These are phyloP conservation scores for Luperina nickerlii DNA, from an alignment of 2,888 invertebrate genomes.

Conservation along the genomic window DNA sequence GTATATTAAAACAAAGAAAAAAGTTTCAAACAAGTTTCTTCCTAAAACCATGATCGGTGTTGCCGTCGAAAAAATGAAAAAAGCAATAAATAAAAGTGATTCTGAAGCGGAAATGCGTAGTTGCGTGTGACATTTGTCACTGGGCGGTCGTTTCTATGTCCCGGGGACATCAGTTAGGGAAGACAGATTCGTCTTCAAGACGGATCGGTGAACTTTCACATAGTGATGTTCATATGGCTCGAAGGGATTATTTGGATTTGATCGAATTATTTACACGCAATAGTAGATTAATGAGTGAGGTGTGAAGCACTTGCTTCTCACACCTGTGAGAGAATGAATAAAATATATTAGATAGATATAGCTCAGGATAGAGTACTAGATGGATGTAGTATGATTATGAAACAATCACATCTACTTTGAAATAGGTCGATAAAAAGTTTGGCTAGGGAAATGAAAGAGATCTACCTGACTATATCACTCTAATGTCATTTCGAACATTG, in stretches of 20 bases:
- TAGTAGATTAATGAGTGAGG: constrained; percentile 24
- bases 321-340: constrained; percentile 4
- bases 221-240: constrained; percentile 37
- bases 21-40: constrained; percentile 50
- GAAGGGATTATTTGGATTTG: constrained; percentile 43
- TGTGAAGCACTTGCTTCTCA: not conserved
- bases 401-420: not conserved
- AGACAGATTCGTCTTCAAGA: constrained; percentile 65
- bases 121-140: constrained; percentile 74
- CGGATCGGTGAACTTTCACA: constrained; percentile 47
- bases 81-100: constrained; percentile 78
- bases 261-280: constrained; percentile 45
- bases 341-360: not conserved
- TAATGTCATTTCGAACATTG: not conserved
- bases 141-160: constrained; percentile 58
- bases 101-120: constrained; percentile 76
- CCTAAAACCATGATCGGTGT: constrained; percentile 62
- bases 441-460: not conserved
- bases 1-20: constrained; percentile 55
- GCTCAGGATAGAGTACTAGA: not conserved
- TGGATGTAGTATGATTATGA: not conserved
- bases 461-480: not conserved
- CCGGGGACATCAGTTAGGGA: constrained; percentile 53
- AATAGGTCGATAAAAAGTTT: not conserved
- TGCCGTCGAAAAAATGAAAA: constrained; percentile 71